Evolutionary conservation across 2,888 invertebrate species (phyloP), one percentile per base, ranked within the genome.

Genomic region (Catocala nupta): DNA sequence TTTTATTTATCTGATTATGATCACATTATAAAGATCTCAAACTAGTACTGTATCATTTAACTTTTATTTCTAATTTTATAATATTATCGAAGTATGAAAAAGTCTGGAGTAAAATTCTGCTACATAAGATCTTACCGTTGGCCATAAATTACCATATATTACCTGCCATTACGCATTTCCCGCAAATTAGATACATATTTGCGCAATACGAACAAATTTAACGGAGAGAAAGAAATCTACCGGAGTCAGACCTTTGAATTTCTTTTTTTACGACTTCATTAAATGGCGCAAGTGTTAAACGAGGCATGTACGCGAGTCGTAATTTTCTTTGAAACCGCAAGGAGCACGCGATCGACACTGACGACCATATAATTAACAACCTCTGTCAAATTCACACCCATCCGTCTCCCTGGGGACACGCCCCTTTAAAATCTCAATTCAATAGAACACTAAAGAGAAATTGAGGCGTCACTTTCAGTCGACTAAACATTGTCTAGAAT

Each of bases 361-460:
- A 84, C 84, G 84, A 83, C 82, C 83, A 85, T 87, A 88, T 90
- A 91, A 92, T 92, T 92, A 92, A 91, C 90, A 86, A 81, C 85
- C 85, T 80, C 88, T 88, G 90, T 90, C 91, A 89, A 87, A 91
- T 89, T 88, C 91, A 90, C 89, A 87, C 87, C 88, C 85, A 86
- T 90, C 83, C 83, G 73, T 86, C 82, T 70, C 74, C 67, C 61
- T 53, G 42, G 65, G 62, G 68, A 63, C 77, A 80, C 81, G 77
- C 81, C 81, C 53, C 64, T 82, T 83, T 59, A 83, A 84, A 83
- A 84, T 83, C 80, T 75, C 79, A 72, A 78, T 81, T 79, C 77
- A 82, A 81, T 82, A 67, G 75, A 78, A 77, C 74, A 63, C 34
- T 50, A 34, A 44, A 51, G 7, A 33, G 48, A 16, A 48, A 34